Evolutionary conservation across 1,140 invertebrate species (phyloP).

Genomic region (Formica exsecta): DNA sequence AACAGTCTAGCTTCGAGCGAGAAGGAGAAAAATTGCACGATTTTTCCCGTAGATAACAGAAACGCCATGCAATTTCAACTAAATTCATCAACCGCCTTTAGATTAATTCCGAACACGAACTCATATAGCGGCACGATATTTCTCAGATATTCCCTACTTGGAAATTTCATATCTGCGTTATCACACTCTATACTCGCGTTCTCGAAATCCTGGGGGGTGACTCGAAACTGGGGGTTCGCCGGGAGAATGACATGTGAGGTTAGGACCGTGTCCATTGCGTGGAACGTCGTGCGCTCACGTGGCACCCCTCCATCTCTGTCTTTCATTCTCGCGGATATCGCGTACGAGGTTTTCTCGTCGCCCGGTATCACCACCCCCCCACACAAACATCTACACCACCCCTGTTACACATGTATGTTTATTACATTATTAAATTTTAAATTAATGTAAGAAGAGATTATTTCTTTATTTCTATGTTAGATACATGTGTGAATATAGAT

Average conservation of each 20-base stretch:
- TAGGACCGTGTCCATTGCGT: conserved; percentile 74
- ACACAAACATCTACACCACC: too few species aligned
- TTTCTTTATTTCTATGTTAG: neutral
- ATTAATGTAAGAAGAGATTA: neutral
- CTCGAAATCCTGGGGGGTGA: conserved; percentile 25
- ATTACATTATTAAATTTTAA: neutral
- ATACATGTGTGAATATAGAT: neutral
- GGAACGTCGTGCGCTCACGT: conserved; percentile 78
- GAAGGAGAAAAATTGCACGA: conserved; percentile 23
- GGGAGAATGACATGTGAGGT: conserved; percentile 66
- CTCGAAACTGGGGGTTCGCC: conserved; percentile 5
- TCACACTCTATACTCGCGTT: neutral
- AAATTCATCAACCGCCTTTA: conserved; percentile 13
- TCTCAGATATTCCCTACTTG: neutral
- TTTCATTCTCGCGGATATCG: conserved; percentile 51
- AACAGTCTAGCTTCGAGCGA: neutral
- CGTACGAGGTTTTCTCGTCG: conserved; percentile 53
- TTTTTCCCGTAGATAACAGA: neutral
- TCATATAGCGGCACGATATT: neutral
- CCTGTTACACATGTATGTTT: too few species aligned
- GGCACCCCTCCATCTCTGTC: conserved; percentile 63
- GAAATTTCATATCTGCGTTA: conserved; percentile 31
- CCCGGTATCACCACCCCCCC: too few species aligned
- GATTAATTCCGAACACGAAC: conserved; percentile 31
- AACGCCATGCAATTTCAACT: conserved; percentile 1